Percentiles rank a stretch among this genome's conserved stretches.
phyloP scores from a whole-genome alignment of 2,113 vertebrate species.

The Thalassoma bifasciatum region DNA sequence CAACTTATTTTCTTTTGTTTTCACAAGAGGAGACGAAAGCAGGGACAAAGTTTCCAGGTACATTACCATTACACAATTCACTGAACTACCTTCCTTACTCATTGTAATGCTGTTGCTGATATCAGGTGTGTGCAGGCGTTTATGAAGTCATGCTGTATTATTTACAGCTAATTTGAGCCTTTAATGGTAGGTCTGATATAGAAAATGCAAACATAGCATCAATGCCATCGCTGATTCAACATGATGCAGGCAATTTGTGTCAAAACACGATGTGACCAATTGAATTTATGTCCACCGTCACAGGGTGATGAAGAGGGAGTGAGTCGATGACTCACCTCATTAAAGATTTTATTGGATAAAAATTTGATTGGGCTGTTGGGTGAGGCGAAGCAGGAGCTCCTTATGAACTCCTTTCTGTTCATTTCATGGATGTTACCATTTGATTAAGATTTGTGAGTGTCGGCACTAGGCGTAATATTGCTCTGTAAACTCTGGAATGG shows the following conservation, averaged over 20 bases:
- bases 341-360: constrained; percentile 65
- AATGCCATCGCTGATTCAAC: constrained; percentile 13
- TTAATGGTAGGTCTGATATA: constrained; percentile 9
- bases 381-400: constrained; percentile 24
- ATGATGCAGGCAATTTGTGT: constrained; percentile 35
- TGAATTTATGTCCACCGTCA: constrained; percentile 56
- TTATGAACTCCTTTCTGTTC: constrained; percentile 35
- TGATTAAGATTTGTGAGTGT: constrained; percentile 13
- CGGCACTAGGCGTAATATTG: constrained; percentile 3
- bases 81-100: background rate
- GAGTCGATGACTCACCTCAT: constrained; percentile 60
- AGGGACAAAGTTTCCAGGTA: background rate
- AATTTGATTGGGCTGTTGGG: constrained; percentile 48
- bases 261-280: constrained; percentile 65
- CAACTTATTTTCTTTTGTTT: too few relatives aligned
- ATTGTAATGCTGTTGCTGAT: background rate
- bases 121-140: background rate
- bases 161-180: constrained; percentile 9
- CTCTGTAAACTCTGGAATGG: constrained; percentile 51
- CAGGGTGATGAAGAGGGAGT: constrained; percentile 41
- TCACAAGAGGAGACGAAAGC: too few relatives aligned
- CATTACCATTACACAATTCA: background rate
- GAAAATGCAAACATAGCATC: constrained; percentile 25
- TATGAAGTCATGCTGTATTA: background rate
- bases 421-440: constrained; percentile 50